A percentile compares a stretch with the other conserved stretches of the same genome.
These are phyloP conservation scores for Drosophila vallismaia DNA, from an alignment of 2,888 invertebrate species.

Conservation along the genomic window DNA sequence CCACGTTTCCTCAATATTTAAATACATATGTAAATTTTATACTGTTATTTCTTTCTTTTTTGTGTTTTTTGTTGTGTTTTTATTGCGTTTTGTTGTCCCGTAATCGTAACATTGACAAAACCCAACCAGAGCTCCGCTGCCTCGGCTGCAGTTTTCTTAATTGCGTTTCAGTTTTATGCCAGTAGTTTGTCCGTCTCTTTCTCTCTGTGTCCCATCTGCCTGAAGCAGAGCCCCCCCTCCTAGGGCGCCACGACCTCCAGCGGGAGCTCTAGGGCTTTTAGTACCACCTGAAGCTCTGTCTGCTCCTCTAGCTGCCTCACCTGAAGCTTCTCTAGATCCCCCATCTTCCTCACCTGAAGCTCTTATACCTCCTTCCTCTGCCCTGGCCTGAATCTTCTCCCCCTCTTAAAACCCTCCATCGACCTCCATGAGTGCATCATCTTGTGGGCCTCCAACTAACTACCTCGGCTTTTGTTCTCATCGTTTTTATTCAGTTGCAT, in stretches of 20 bases:
- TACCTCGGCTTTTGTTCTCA: constrained; percentile 3
- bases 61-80: too few relatives aligned
- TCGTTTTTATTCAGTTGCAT: background rate
- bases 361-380: too few relatives aligned
- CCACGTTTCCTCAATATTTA: background rate
- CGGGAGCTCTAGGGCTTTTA: too few relatives aligned
- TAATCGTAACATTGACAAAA: constrained; percentile 1
- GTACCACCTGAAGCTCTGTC: too few relatives aligned
- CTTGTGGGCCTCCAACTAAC: constrained; percentile 6
- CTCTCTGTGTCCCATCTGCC: background rate
- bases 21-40: constrained; percentile 1
- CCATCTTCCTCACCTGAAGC: too few relatives aligned
- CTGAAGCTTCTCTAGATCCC: too few relatives aligned
- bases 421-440: constrained; percentile 1
- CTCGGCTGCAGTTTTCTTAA: constrained; percentile 35
- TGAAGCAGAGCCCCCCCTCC: background rate
- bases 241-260: too few relatives aligned
- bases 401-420: too few relatives aligned
- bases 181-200: too few relatives aligned
- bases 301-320: too few relatives aligned
- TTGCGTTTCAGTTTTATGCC: constrained; percentile 24
- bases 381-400: too few relatives aligned
- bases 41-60: background rate
- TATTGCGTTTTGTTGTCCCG: background rate
- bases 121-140: constrained; percentile 9